Conservation (phyloP, 2,113 vertebrate genomes). For the Progne subis region DNA sequence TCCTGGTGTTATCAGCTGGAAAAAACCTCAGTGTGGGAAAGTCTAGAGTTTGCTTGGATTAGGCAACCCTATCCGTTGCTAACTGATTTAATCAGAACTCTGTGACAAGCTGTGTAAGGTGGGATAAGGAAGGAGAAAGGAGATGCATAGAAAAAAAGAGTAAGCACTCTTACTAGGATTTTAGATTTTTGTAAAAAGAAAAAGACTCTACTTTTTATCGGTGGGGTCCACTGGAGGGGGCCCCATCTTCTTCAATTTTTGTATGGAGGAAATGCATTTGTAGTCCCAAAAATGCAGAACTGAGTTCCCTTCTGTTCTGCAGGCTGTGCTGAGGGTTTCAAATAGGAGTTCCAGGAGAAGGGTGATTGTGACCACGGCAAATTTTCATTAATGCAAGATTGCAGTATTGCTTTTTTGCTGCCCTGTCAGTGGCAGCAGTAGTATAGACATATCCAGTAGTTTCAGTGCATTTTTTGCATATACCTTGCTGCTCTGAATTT, state of each 20-base stretch:
- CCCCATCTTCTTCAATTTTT: not conserved
- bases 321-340: not conserved
- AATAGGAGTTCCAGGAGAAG: not conserved
- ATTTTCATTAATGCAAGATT: not conserved
- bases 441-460: not conserved
- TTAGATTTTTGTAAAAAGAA: not conserved
- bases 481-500: not conserved
- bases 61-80: conserved; percentile 31
- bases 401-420: not conserved
- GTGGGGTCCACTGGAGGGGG: not conserved
- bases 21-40: conserved; percentile 14
- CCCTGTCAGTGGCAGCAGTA: not conserved
- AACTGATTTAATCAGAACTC: not conserved
- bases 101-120: not conserved
- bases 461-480: not conserved
- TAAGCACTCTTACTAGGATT: not conserved
- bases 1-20: conserved; percentile 18
- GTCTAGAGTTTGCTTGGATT: not conserved
- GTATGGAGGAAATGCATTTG: not conserved
- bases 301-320: not conserved
- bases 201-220: not conserved
- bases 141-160: not conserved
- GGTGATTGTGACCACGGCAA: not conserved
- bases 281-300: not conserved
- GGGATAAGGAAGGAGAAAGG: not conserved